Evolutionary conservation across 2,797 vertebrate species (phyloP).

Genomic region (Sebastes nivosus): DNA sequence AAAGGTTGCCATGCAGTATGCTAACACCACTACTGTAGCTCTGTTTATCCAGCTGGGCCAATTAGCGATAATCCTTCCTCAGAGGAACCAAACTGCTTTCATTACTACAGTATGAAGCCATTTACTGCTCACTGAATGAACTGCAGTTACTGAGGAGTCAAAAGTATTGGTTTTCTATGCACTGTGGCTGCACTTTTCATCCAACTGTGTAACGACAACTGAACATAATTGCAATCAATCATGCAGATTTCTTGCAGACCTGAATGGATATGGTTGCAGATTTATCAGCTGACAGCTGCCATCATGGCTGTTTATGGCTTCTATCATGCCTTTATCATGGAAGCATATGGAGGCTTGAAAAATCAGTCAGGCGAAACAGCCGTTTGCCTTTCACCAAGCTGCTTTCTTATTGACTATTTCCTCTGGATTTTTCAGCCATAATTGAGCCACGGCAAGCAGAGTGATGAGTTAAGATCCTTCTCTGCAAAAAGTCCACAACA

Average conservation of each 20-base stretch:
- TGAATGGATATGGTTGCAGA: conserved; percentile 41
- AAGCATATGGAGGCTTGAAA: conserved; percentile 33
- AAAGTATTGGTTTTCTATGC: conserved; percentile 51
- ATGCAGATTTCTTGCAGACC: conserved; percentile 17
- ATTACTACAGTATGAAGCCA: conserved; percentile 55
- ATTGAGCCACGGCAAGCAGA: conserved; percentile 39
- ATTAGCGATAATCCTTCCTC: conserved; percentile 71
- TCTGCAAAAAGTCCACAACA: conserved; percentile 27
- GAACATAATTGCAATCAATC: conserved; percentile 54
- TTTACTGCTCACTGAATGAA: conserved; percentile 59
- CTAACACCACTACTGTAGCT: conserved; percentile 48
- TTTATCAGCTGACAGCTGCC: conserved; percentile 59
- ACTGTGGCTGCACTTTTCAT: conserved; percentile 53
- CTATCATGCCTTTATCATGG: conserved; percentile 23
- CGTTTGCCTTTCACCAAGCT: conserved; percentile 27
- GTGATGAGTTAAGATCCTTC: conserved; percentile 37
- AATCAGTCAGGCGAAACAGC: conserved; percentile 33
- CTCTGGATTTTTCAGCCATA: conserved; percentile 48
- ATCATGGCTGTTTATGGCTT: conserved; percentile 22
- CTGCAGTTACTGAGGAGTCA: conserved; percentile 54
- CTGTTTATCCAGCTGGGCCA: conserved; percentile 75
- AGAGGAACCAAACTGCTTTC: conserved; percentile 65
- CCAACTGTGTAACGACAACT: conserved; percentile 50
- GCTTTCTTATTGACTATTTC: conserved; percentile 54
- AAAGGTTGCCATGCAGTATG: conserved; percentile 24